These are phyloP conservation scores for Flexamia atlantica DNA, from an alignment of 2,888 invertebrate species.

Conservation along the genomic window DNA sequence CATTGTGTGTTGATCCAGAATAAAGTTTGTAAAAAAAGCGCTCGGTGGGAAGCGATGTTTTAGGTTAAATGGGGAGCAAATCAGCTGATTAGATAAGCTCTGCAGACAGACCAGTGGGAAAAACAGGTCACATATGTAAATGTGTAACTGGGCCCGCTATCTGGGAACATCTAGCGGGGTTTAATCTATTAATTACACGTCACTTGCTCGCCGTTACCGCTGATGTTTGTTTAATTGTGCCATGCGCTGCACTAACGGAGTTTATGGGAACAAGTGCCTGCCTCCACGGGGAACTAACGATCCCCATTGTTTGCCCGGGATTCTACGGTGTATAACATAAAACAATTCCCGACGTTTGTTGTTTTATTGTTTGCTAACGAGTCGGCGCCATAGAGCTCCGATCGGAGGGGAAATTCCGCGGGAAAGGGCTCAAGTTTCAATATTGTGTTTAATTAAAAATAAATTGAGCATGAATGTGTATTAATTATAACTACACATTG, in stretches of 20 bases:
- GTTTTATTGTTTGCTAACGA: slow-evolving; percentile 45
- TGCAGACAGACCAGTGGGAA: slow-evolving; percentile 26
- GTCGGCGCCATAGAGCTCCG: neutral
- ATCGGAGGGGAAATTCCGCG: neutral
- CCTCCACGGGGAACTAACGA: slow-evolving; percentile 18
- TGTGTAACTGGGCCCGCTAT: slow-evolving; percentile 39
- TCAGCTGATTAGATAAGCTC: slow-evolving; percentile 22
- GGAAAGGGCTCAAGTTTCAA: neutral
- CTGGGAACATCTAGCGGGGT: slow-evolving; percentile 22
- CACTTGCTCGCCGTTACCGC: slow-evolving; percentile 22
- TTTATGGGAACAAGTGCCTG: slow-evolving; percentile 39
- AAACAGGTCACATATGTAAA: slow-evolving; percentile 35
- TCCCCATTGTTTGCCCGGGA: slow-evolving; percentile 18
- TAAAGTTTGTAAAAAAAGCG: too few species aligned
- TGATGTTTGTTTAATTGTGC: slow-evolving; percentile 43
- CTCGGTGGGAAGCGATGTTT: neutral
- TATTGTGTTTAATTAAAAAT: too few species aligned
- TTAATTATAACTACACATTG: too few species aligned
- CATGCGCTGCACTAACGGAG: slow-evolving; percentile 17
- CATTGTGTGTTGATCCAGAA: too few species aligned
- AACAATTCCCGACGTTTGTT: neutral
- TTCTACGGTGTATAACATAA: neutral
- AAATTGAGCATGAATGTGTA: too few species aligned
- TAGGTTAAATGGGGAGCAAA: slow-evolving; percentile 10
- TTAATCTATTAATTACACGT: slow-evolving; percentile 38